Evolutionary conservation across 2,113 vertebrate genomes (phyloP).

Genomic region (Siniperca knerii): DNA sequence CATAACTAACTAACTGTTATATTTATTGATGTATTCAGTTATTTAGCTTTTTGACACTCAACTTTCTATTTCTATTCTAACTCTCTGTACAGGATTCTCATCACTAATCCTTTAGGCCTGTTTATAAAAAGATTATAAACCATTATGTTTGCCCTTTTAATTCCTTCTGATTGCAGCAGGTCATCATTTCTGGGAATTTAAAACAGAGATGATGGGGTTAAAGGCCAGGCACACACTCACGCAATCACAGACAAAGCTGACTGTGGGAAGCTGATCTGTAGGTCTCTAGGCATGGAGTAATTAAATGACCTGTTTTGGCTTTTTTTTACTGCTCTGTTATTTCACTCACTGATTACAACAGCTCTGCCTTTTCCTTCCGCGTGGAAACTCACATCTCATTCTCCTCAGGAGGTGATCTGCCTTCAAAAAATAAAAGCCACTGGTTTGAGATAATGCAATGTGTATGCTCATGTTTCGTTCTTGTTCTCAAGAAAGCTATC

Average conservation of each 20-base stretch:
- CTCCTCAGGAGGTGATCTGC: slow-evolving; percentile 12
- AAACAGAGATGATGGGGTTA: slow-evolving; percentile 25
- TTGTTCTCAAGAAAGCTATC: not conserved
- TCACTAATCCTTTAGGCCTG: slow-evolving; percentile 42
- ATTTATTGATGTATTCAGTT: not conserved
- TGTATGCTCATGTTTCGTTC: not conserved
- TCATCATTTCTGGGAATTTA: slow-evolving; percentile 51
- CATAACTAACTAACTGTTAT: not conserved
- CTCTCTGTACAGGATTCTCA: not conserved
- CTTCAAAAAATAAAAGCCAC: slow-evolving; percentile 1
- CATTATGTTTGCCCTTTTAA: slow-evolving; percentile 50
- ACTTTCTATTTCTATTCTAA: not conserved
- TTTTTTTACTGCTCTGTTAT: slow-evolving; percentile 68
- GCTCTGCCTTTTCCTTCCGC: slow-evolving; percentile 67
- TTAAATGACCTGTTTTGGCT: slow-evolving; percentile 70
- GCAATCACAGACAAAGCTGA: slow-evolving; percentile 18
- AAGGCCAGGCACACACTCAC: slow-evolving; percentile 11
- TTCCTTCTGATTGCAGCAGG: slow-evolving; percentile 56
- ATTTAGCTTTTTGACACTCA: not conserved
- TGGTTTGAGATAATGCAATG: not conserved
- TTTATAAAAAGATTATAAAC: slow-evolving; percentile 45
- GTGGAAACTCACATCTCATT: slow-evolving; percentile 25
- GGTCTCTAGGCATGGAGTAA: slow-evolving; percentile 27
- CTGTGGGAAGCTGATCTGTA: slow-evolving; percentile 45
- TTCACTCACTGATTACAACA: slow-evolving; percentile 49